These are phyloP conservation scores for Nineta flava DNA, from an alignment of 2,888 invertebrate genomes.

Conservation along the genomic window DNA sequence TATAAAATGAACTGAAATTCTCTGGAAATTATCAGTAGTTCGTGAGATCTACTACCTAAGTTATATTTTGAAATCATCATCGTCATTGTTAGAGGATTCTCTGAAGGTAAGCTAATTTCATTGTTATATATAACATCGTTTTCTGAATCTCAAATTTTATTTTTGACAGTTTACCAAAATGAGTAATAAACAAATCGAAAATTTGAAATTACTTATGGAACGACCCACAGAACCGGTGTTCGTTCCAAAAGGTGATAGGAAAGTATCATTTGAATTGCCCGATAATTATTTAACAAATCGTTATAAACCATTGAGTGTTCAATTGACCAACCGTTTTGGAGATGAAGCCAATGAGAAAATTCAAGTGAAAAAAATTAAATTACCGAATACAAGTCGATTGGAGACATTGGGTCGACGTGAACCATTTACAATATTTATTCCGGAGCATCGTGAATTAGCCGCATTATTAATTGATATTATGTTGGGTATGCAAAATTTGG, in stretches of 20 bases:
- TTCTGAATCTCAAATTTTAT: too few species aligned
- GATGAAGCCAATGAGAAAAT: slow-evolving; percentile 34
- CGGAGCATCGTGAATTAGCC: slow-evolving; percentile 53
- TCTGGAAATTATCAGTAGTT: too few species aligned
- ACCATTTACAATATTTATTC: slow-evolving; percentile 60
- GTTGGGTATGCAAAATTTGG: slow-evolving; percentile 49
- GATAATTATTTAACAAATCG: slow-evolving; percentile 42
- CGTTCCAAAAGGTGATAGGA: slow-evolving; percentile 42
- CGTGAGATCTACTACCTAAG: too few species aligned
- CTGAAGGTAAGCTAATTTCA: too few species aligned
- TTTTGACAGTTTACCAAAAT: too few species aligned
- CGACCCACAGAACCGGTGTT: slow-evolving; percentile 44
- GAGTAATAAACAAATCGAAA: too few species aligned
- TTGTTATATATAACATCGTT: too few species aligned
- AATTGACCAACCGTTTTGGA: slow-evolving; percentile 44
- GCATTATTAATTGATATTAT: slow-evolving; percentile 51
- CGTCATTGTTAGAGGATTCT: too few species aligned
- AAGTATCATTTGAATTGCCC: slow-evolving; percentile 42
- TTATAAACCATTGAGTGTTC: slow-evolving; percentile 38
- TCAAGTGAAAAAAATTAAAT: slow-evolving; percentile 31
- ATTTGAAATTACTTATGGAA: slow-evolving; percentile 35
- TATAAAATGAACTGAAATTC: too few species aligned
- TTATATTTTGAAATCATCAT: too few species aligned
- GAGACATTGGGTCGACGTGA: slow-evolving; percentile 39
- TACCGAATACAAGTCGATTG: slow-evolving; percentile 41